These are phyloP conservation scores for Cephonodes hylas DNA, from an alignment of 2,888 invertebrate genomes.

Conservation along the genomic window DNA sequence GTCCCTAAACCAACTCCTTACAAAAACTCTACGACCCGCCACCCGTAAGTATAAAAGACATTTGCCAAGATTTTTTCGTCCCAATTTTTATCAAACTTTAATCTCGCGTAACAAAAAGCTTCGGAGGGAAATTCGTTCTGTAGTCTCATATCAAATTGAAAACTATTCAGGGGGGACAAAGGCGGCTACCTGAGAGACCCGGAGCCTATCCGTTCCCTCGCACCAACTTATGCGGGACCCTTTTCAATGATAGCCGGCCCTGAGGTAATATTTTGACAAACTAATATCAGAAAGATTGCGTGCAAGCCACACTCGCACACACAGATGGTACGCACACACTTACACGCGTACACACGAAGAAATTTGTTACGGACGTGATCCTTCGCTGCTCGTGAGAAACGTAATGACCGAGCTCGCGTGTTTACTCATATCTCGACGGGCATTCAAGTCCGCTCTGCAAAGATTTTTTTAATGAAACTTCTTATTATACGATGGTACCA, in stretches of 20 bases:
- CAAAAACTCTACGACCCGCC: neutral
- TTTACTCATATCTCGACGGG: neutral
- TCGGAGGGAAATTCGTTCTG: slow-evolving; percentile 8
- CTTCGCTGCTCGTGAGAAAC: neutral
- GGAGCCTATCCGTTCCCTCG: slow-evolving; percentile 11
- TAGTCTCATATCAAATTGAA: slow-evolving; percentile 17
- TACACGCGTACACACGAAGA: neutral
- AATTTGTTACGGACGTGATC: neutral
- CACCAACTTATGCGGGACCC: slow-evolving; percentile 21
- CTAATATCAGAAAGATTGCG: slow-evolving; percentile 26
- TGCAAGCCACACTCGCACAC: neutral
- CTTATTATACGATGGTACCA: no score
- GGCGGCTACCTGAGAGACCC: slow-evolving; percentile 10
- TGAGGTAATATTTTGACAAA: slow-evolving; percentile 27
- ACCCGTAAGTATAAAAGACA: slow-evolving; percentile 4
- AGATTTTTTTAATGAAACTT: neutral
- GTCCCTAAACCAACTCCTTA: neutral
- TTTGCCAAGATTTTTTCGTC: slow-evolving; percentile 1
- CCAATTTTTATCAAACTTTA: slow-evolving; percentile 17
- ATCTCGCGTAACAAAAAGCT: slow-evolving; percentile 14
- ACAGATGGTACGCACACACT: neutral
- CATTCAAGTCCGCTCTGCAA: neutral
- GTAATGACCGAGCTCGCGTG: neutral
- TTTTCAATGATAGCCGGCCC: slow-evolving; percentile 24
- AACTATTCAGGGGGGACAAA: slow-evolving; percentile 12